A percentile compares a stretch with the other conserved stretches of the same genome.
These are phyloP conservation scores for Crenichthys baileyi DNA, from an alignment of 2,797 vertebrate species.

Conservation along the genomic window DNA sequence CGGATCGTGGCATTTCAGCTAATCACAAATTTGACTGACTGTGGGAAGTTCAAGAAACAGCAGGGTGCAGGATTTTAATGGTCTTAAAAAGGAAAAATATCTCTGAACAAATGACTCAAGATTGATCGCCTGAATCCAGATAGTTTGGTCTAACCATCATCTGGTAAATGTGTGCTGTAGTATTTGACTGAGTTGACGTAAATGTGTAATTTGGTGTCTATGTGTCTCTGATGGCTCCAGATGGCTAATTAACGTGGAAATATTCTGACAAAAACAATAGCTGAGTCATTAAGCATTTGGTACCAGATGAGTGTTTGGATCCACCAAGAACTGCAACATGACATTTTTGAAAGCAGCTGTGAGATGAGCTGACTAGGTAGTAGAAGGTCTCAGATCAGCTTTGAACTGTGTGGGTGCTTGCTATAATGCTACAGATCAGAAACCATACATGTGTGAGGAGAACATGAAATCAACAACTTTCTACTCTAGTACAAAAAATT, in stretches of 20 bases:
- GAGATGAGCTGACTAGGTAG: slow-evolving; percentile 1
- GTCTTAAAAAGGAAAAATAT: background rate
- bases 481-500: slow-evolving; percentile 12
- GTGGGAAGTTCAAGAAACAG: background rate
- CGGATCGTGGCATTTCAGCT: background rate
- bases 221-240: slow-evolving; percentile 17
- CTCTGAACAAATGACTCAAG: slow-evolving; percentile 13
- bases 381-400: slow-evolving; percentile 7
- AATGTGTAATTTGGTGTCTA: slow-evolving; percentile 19
- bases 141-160: slow-evolving; percentile 15
- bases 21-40: background rate
- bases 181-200: slow-evolving; percentile 21
- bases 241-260: slow-evolving; percentile 27
- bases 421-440: slow-evolving; percentile 7
- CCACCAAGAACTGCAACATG: slow-evolving; percentile 18
- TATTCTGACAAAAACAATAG: slow-evolving; percentile 18
- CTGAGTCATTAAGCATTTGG: background rate
- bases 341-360: background rate
- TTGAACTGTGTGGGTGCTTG: slow-evolving; percentile 23
- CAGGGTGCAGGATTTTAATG: background rate
- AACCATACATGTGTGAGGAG: slow-evolving; percentile 18
- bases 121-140: slow-evolving; percentile 13
- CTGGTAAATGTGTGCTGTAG: slow-evolving; percentile 16
- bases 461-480: slow-evolving; percentile 12
- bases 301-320: background rate